Evolutionary conservation across 2,888 invertebrate species (phyloP).

Genomic region (Meloe dianella): DNA sequence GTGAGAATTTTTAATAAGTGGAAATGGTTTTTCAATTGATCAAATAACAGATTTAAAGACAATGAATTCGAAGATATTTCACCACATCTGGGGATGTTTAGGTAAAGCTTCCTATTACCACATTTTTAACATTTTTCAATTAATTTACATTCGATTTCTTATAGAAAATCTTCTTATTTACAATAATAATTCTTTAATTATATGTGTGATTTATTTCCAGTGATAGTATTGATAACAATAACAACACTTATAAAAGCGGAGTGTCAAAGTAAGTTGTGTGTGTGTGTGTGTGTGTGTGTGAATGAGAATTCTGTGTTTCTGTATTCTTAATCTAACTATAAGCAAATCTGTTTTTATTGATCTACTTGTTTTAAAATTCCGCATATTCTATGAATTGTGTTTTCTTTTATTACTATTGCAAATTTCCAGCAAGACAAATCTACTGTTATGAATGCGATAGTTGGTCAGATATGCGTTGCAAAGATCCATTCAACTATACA

Average conservation of each 20-base stretch:
- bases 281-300: too few species aligned
- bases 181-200: slow-evolving; percentile 35
- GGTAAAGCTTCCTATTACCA: not conserved
- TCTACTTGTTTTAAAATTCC: not conserved
- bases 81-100: not conserved
- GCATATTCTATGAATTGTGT: not conserved
- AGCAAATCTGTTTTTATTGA: not conserved
- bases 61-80: not conserved
- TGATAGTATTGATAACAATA: slow-evolving; percentile 58
- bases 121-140: not conserved
- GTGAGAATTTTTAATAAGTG: not conserved
- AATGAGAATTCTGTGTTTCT: not conserved
- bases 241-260: slow-evolving; percentile 61
- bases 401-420: slow-evolving; percentile 19
- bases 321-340: not conserved
- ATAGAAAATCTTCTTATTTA: not conserved
- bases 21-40: not conserved
- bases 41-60: not conserved
- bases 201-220: slow-evolving; percentile 49
- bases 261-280: slow-evolving; percentile 66
- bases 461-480: slow-evolving; percentile 87
- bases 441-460: slow-evolving; percentile 95
- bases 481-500: slow-evolving; percentile 93
- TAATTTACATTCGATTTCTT: not conserved
- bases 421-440: slow-evolving; percentile 77